A percentile compares a stretch with the other conserved stretches of the same genome.
Evolutionary conservation across 2,797 vertebrate genomes (phyloP).

Genomic region (Rhinoraja longicauda): DNA sequence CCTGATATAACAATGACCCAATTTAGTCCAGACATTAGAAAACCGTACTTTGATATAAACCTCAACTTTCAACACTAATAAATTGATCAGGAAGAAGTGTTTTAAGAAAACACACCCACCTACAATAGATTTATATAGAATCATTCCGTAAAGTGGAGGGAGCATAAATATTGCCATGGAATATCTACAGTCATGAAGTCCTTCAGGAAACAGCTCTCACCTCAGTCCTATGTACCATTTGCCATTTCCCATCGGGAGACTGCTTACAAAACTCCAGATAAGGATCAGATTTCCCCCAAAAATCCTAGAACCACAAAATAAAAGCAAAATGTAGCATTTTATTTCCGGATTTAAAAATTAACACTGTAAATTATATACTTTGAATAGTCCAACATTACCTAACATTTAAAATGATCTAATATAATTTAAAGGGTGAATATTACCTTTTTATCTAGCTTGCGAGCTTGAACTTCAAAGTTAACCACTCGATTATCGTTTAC

Average conservation of each 20-base stretch:
- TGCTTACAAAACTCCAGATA: constrained; percentile 93
- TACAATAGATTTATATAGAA: neutral
- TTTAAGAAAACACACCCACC: neutral
- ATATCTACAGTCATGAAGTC: neutral
- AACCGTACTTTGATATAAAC: neutral
- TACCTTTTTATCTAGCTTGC: constrained; percentile 95
- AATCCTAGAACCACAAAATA: constrained; percentile 58
- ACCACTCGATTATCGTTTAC: constrained; percentile 88
- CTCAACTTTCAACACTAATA: neutral
- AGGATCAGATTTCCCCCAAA: constrained; percentile 95
- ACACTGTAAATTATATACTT: constrained; percentile 46
- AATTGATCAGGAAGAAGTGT: too few species aligned
- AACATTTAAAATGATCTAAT: too few species aligned
- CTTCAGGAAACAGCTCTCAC: constrained; percentile 52
- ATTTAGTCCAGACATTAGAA: neutral
- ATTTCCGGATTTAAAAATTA: neutral
- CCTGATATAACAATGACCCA: neutral
- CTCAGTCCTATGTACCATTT: constrained; percentile 95
- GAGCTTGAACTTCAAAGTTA: constrained; percentile 82
- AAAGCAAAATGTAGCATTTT: neutral
- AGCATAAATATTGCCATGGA: neutral
- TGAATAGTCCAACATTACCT: neutral
- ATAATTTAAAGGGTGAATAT: neutral
- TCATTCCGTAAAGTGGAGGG: neutral
- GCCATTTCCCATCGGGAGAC: constrained; percentile 78